Base-by-base conservation (phyloP, 2,888 invertebrate species). In the Matsumyia berberina region DNA sequence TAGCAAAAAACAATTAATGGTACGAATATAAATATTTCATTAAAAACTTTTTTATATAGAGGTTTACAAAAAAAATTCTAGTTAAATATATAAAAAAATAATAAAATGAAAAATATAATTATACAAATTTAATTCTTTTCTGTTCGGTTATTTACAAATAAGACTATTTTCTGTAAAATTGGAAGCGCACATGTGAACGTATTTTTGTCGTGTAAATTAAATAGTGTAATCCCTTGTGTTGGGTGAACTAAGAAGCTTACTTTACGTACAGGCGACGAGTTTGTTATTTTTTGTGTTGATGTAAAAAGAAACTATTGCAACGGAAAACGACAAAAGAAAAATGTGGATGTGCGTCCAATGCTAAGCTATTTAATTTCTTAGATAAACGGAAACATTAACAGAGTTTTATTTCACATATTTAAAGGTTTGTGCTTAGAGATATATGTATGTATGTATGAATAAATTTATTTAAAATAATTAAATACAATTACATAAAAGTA, bases 391-490 rank as follows among this genome's bases (percentile, higher is more conserved):
- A 24, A 39, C n/a, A 24, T 19, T 35, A n/a, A 46, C 39, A 58
- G 24, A n/a, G 7, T 57, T 17, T 33, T 0, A 33, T 29, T 51
- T 46, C 60, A 70, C 44, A 58, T 53, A 37, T 55, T 60, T 64
- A n/a, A 35, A 31, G 46, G 35, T 74, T 69, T 72, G 66, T 77
- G 77, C 72, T 77, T 66, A 31, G 55, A 58, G 72, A 70, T n/a
- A n/a, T n/a, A n/a, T 66, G 58, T 49, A 46, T 31, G 44, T 58
- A 35, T 69, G 51, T 83, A 44, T 19, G 58, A 77, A 77, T 53
- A 70, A 37, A 39, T 79, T 79, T 72, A 78, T 72, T 78, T 73
- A n/a, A 73, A 66, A 72, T 62, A 51, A 60, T 82, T 58, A 60
- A 77, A 82, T 58, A 66, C 51, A 79, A 67, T 37, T 55, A 72